These are phyloP conservation scores for Potorous gilbertii DNA, from an alignment of 2,797 vertebrate species.

Conservation along the genomic window DNA sequence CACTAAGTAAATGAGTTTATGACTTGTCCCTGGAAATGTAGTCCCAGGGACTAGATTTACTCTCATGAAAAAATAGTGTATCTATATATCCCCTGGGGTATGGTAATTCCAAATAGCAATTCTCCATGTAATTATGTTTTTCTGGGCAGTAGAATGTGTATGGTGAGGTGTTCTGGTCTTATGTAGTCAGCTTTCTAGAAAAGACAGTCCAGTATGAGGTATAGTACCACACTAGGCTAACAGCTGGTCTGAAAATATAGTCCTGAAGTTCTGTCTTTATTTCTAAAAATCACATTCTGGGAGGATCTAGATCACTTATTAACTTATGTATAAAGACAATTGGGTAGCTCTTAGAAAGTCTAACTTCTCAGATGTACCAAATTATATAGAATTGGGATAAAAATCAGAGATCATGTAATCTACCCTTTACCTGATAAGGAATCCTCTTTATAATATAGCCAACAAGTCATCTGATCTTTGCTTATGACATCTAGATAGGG, in stretches of 20 bases:
- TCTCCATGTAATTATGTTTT: background rate
- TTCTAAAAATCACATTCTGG: background rate
- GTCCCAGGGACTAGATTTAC: background rate
- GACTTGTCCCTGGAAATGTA: background rate
- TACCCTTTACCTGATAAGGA: background rate
- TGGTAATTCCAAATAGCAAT: background rate
- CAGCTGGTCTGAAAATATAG: background rate
- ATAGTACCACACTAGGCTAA: background rate
- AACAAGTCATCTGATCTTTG: background rate
- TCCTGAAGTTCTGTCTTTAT: background rate
- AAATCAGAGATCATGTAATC: background rate
- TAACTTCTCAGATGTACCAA: background rate
- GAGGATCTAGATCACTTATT: background rate
- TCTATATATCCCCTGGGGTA: background rate
- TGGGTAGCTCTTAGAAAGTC: background rate
- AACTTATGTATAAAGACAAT: background rate
- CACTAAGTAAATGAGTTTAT: background rate
- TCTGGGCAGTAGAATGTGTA: background rate
- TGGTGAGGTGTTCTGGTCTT: background rate
- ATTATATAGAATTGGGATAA: background rate
- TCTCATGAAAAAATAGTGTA: background rate
- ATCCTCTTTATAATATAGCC: background rate
- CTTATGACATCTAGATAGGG: background rate
- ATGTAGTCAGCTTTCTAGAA: background rate
- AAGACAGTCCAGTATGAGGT: background rate